Base-by-base conservation (phyloP, 2,888 invertebrate species). In the Acronicta alni region DNA sequence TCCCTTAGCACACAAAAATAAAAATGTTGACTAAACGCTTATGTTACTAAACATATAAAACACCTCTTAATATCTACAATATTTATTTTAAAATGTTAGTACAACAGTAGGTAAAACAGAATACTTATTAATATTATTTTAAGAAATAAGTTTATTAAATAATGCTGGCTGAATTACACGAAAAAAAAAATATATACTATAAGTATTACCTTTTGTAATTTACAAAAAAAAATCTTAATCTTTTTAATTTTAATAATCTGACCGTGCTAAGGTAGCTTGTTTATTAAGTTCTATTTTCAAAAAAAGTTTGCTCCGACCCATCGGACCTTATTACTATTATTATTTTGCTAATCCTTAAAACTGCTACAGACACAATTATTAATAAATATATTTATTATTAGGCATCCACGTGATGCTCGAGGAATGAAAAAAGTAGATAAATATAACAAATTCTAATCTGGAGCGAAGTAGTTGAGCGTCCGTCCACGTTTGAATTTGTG, bases 391-490 rank as follows among this genome's bases (percentile, higher is more conserved):
- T n/a, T n/a, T n/a, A n/a, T n/a, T n/a, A n/a, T n/a, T n/a, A n/a
- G n/a, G n/a, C n/a, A n/a, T n/a, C 20, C 20, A 5, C 20, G 2
- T 20, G 20, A 20, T 26, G 8, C 26, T 9, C 8, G 3, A 26
- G 8, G 9, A 9, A 26, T 26, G 1, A 26, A 26, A 26, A 26
- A n/a, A 6, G n/a, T 35, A 14, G 14, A 7, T n/a, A 6, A 35
- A n/a, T n/a, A n/a, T 6, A 58, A 52, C 20, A 39, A 55, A 62
- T 57, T 69, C 26, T 44, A 59, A 57, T 66, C 45, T 56, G 10
- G 44, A 17, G 37, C 17, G 15, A 57, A 53, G 42, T 45, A 38
- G 48, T 48, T 51, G 23, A 45, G 16, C 43, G 52, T 57, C 52
- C 43, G 52, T 57, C 52, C 56, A 55, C 48, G 48, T 51, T 63